These are phyloP conservation scores for Enteromius trimaculatus DNA, from an alignment of 2,797 vertebrate species.

Conservation along the genomic window DNA sequence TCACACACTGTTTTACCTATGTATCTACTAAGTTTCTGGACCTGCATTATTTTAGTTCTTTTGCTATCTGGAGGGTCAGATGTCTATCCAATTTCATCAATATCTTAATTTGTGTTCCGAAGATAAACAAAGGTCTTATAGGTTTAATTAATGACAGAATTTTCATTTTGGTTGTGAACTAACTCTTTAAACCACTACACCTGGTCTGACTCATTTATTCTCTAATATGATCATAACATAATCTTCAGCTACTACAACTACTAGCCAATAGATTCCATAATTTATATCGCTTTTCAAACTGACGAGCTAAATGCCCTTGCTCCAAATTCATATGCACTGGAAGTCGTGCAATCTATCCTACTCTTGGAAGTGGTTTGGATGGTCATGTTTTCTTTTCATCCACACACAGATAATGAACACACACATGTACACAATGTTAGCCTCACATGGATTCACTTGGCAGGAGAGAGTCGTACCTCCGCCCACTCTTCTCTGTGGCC, in stretches of 20 bases:
- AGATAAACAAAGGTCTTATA: too few species aligned
- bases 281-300: neutral
- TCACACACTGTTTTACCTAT: too few species aligned
- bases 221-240: neutral
- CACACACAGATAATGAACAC: slow-evolving; percentile 12
- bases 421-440: slow-evolving; percentile 38
- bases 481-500: slow-evolving; percentile 39
- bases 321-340: neutral
- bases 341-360: neutral
- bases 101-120: too few species aligned
- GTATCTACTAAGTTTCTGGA: too few species aligned
- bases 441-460: slow-evolving; percentile 33
- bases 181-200: neutral
- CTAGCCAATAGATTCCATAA: neutral
- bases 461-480: slow-evolving; percentile 37
- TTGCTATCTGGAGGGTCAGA: too few species aligned
- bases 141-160: too few species aligned
- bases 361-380: neutral
- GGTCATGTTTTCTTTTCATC: slow-evolving; percentile 13
- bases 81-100: too few species aligned
- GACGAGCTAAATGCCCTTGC: neutral
- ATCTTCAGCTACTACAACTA: neutral
- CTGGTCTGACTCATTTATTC: neutral
- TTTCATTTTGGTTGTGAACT: too few species aligned
- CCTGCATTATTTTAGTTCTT: too few species aligned